These are phyloP conservation scores for Syngnathoides biaculeatus DNA, from an alignment of 2,113 vertebrate genomes.

Conservation along the genomic window DNA sequence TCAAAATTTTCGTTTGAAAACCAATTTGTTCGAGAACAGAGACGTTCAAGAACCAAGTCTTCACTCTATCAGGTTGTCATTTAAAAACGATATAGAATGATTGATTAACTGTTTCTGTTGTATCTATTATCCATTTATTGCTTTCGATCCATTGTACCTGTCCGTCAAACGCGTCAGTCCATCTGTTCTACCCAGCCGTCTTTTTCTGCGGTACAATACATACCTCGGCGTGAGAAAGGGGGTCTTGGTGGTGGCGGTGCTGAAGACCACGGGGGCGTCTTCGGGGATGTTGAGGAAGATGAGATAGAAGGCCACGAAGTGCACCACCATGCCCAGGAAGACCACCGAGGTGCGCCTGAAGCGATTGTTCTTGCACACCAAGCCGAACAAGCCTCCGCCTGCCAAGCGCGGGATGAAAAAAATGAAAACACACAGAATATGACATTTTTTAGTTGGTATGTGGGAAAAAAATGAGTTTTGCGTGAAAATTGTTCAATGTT, in stretches of 20 bases:
- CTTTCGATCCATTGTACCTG: too few species aligned
- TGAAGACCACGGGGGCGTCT: slow-evolving; percentile 83
- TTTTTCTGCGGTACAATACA: not conserved
- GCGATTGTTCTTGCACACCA: slow-evolving; percentile 84
- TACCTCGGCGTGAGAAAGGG: slow-evolving; percentile 87
- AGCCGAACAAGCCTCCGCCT: slow-evolving; percentile 92
- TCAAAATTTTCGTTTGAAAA: too few species aligned
- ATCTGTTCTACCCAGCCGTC: not conserved
- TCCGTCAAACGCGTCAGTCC: too few species aligned
- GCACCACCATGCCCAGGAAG: slow-evolving; percentile 86
- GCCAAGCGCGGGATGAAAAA: not conserved
- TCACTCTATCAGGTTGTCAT: too few species aligned
- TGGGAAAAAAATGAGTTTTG: too few species aligned
- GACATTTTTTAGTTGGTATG: too few species aligned
- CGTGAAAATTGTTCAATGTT: too few species aligned
- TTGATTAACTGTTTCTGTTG: not conserved
- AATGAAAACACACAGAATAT: too few species aligned
- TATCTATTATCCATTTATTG: not conserved
- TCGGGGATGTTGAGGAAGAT: slow-evolving; percentile 92
- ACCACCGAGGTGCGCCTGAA: slow-evolving; percentile 93
- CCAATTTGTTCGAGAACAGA: too few species aligned
- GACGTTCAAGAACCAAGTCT: too few species aligned
- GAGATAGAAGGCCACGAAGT: slow-evolving; percentile 91
- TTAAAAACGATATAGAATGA: too few species aligned
- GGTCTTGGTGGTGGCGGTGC: slow-evolving; percentile 72